Evolutionary conservation across 1,140 invertebrate genomes (phyloP).

Genomic region (Dinoponera quadriceps): DNA sequence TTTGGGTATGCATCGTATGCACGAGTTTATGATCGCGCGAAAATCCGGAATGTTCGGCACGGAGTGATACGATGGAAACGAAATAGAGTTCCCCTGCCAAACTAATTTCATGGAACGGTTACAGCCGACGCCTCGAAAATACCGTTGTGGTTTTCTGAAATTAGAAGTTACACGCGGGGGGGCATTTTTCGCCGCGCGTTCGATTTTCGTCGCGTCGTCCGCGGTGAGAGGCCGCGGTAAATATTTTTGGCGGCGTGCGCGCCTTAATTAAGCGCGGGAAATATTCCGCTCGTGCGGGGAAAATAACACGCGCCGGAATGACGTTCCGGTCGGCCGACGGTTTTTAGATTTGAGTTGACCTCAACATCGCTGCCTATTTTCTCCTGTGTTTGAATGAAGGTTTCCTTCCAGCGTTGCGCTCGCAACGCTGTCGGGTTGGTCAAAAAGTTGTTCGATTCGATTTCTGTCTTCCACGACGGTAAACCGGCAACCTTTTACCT

Average conservation of each 20-base stretch:
- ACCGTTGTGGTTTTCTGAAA: slow-evolving; percentile 71
- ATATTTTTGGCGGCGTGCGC: slow-evolving; percentile 38
- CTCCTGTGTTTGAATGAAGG: too few species aligned
- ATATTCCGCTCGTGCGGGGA: background rate
- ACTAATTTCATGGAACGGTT: slow-evolving; percentile 74
- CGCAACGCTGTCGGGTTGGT: too few species aligned
- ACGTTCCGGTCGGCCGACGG: too few species aligned
- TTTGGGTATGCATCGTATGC: slow-evolving; percentile 76
- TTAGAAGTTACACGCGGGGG: slow-evolving; percentile 66
- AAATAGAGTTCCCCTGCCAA: slow-evolving; percentile 74
- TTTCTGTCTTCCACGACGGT: too few species aligned
- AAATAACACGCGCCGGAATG: slow-evolving; percentile 32
- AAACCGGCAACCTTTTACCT: too few species aligned
- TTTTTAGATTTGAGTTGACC: slow-evolving; percentile 3
- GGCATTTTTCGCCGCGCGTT: slow-evolving; percentile 18
- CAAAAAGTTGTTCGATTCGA: too few species aligned
- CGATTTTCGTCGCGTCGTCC: slow-evolving; percentile 31
- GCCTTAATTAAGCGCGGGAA: slow-evolving; percentile 37
- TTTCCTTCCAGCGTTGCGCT: too few species aligned
- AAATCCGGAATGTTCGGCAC: slow-evolving; percentile 76
- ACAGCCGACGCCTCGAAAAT: slow-evolving; percentile 74
- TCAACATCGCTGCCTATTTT: slow-evolving; percentile 15
- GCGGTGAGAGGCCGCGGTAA: slow-evolving; percentile 47
- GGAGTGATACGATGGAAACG: slow-evolving; percentile 76
- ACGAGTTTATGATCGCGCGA: slow-evolving; percentile 77